Evolutionary conservation across 2,797 vertebrate species (phyloP), one percentile per base, ranked within the genome.

Genomic region (Pseudochirops corinnae): DNA sequence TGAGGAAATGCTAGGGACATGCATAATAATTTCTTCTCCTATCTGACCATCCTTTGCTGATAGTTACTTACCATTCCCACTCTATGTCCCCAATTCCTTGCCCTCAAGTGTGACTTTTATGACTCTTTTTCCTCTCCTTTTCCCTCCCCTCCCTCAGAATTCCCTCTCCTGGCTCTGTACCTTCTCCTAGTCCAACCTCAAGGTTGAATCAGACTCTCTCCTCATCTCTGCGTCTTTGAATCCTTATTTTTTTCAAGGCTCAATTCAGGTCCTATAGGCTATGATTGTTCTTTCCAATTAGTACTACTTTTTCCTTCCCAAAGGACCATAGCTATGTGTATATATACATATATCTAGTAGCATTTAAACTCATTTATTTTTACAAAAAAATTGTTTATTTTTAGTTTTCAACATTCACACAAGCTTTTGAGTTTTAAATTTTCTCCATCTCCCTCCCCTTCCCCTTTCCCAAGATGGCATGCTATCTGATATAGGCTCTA

Each of bases 1-100:
- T 93, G 92, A 95, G n/a, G 94, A 96, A 82, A 82, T 46, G 74
- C 7, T 39, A 46, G 74, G 24, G n/a, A 82, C 46, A 7, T 24
- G 24, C 18, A 26, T 46, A 82, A 7, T 82, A 46, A 46, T 82
- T 39, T 82, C 39, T 46, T 82, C 74, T 74, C 62, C 62, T 74
- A 39, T 46, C 21, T 82, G 18, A 82, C 33, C 9, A 1, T 82
- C 74, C 18, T 82, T 82, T 82, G 9, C 21, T 46, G 18, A 24
- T 82, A 24, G 6, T 82, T 46, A 82, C 46, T 46, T 46, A 46
- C 74, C 39, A 82, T 21, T 46, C 74, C 7, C 39, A 10, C 7
- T 7, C 39, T 46, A 39, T 10, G 2, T 0, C 0, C 74, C 74
- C 9, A 46, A 9, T 21, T 74, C 62, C 14, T 16, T n/a, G 62